Evolutionary conservation across 2,113 vertebrate species (phyloP).

Genomic region (Anarhynchus alexandrinus): DNA sequence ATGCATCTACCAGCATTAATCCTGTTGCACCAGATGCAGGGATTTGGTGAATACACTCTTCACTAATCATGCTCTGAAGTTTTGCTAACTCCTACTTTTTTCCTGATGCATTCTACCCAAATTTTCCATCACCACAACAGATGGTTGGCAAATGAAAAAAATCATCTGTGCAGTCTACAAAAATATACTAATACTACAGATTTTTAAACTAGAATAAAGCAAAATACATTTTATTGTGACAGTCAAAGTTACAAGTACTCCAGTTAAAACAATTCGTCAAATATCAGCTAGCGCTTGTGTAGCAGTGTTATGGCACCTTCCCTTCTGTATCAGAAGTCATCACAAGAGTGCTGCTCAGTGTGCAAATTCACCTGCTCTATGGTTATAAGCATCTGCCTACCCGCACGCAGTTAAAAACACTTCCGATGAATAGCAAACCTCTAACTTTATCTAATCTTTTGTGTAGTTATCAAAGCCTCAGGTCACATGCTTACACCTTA

Average conservation of each 20-base stretch:
- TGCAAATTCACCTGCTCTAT: neutral
- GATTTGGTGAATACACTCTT: neutral
- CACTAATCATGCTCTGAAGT: neutral
- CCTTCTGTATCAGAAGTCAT: neutral
- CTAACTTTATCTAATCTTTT: neutral
- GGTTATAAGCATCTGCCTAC: neutral
- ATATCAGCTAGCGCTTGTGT: neutral
- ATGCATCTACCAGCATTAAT: neutral
- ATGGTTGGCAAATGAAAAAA: neutral
- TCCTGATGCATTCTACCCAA: neutral
- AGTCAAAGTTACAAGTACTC: neutral
- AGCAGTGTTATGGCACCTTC: neutral
- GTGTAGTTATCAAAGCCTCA: neutral
- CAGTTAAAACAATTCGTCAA: neutral
- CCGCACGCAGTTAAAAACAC: neutral
- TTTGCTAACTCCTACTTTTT: neutral
- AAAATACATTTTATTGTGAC: neutral
- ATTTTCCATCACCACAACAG: neutral
- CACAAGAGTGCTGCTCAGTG: neutral
- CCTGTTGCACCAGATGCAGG: neutral
- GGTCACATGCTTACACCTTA: neutral
- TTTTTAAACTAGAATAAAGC: neutral
- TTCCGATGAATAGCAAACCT: neutral
- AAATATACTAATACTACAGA: neutral
- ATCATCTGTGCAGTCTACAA: fast-evolving